A percentile compares a stretch with the other conserved stretches of the same genome.
Evolutionary conservation across 1,140 invertebrate genomes (phyloP).

Genomic region (Drosophila ananassae): DNA sequence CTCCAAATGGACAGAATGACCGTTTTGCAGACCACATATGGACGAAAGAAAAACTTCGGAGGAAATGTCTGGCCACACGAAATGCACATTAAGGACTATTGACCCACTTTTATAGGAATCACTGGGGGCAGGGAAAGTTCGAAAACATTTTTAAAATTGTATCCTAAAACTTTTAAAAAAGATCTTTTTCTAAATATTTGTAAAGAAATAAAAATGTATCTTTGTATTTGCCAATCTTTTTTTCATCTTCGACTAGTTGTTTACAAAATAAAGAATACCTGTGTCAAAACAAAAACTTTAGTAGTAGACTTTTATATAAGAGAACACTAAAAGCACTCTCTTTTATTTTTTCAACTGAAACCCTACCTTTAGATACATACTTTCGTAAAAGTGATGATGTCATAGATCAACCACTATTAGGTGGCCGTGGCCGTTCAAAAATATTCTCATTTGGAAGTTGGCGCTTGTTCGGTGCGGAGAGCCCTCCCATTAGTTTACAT

Average conservation of each 20-base stretch:
- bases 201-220: no score
- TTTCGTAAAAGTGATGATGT: background rate
- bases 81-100: background rate
- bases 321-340: background rate
- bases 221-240: no score
- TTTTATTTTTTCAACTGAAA: background rate
- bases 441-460: no score
- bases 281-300: background rate
- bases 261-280: conserved; percentile 7
- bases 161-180: background rate
- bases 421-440: no score
- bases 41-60: background rate
- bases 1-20: background rate
- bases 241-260: background rate
- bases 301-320: background rate
- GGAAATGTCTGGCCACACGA: background rate
- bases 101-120: background rate
- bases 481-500: no score
- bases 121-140: no score
- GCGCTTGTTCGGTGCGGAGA: no score
- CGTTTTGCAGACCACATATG: background rate
- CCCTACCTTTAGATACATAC: background rate
- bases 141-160: background rate
- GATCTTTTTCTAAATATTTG: no score
- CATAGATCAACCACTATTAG: background rate